Evolutionary conservation across 1,140 invertebrate species (phyloP).

Genomic region (Ectropis grisescens): DNA sequence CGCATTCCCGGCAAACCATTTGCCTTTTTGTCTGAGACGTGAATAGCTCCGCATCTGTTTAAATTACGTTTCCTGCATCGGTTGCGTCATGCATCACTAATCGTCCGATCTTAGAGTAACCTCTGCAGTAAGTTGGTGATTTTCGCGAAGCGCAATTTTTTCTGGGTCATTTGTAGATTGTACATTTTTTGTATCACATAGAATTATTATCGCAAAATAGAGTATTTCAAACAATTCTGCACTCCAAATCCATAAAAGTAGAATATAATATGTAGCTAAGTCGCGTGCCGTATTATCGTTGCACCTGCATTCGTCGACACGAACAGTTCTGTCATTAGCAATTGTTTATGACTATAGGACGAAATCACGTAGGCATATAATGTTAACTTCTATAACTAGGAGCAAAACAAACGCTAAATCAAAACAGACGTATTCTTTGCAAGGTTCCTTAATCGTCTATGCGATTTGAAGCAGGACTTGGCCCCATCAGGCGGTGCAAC

Average conservation of each 20-base stretch:
- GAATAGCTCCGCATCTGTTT: constrained; percentile 5
- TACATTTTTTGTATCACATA: no score
- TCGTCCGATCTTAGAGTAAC: no score
- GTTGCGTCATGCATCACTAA: background rate
- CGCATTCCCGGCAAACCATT: constrained; percentile 11
- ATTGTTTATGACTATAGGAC: background rate
- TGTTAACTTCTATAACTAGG: no score
- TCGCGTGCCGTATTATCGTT: background rate
- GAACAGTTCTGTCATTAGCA: background rate
- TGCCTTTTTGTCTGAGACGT: constrained; percentile 4
- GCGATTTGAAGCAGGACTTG: constrained; percentile 17
- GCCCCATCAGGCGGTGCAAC: constrained; percentile 28
- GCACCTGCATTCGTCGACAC: background rate
- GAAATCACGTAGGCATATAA: no score
- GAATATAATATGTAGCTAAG: no score
- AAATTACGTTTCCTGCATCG: constrained; percentile 5
- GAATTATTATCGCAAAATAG: background rate
- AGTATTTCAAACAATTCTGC: no score
- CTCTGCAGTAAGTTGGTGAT: no score
- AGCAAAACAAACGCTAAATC: no score
- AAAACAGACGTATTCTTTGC: background rate
- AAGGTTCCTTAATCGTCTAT: constrained; percentile 7
- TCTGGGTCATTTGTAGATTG: background rate
- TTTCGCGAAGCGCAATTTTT: background rate
- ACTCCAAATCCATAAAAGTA: no score